A percentile compares a stretch with the other conserved stretches of the same genome.
Evolutionary conservation across 2,888 invertebrate genomes (phyloP).

Genomic region (Nipponacmea schrenckii): DNA sequence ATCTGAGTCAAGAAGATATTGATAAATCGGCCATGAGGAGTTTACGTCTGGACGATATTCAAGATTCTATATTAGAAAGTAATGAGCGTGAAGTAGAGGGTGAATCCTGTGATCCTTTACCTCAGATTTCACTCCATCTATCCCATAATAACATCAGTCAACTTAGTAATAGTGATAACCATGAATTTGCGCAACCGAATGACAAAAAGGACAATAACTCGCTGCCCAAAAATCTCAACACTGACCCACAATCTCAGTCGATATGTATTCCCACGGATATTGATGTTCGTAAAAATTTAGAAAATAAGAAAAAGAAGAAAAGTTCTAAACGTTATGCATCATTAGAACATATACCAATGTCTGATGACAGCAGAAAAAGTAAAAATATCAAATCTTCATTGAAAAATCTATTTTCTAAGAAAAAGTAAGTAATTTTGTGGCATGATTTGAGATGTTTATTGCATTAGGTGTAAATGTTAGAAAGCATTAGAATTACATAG

Average conservation of each 20-base stretch:
- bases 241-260: neutral
- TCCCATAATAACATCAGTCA: neutral
- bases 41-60: neutral
- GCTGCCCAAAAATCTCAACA: neutral
- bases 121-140: neutral
- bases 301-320: constrained; percentile 18
- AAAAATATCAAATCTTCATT: constrained; percentile 61
- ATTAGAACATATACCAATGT: constrained; percentile 16
- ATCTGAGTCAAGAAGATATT: neutral
- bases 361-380: constrained; percentile 29
- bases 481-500: too few relatives aligned
- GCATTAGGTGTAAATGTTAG: too few relatives aligned
- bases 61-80: neutral
- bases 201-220: neutral
- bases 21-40: neutral
- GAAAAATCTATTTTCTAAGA: constrained; percentile 66
- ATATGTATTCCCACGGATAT: constrained; percentile 2
- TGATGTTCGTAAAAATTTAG: neutral
- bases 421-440: constrained; percentile 57
- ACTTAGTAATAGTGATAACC: neutral
- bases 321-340: constrained; percentile 16
- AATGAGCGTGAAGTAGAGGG: neutral
- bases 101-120: neutral
- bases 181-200: neutral
- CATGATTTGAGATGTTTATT: too few relatives aligned